A percentile compares a stretch with the other conserved stretches of the same genome.
These are phyloP conservation scores for Cryptophagus acutangulus DNA, from an alignment of 2,888 invertebrate species.

Conservation along the genomic window DNA sequence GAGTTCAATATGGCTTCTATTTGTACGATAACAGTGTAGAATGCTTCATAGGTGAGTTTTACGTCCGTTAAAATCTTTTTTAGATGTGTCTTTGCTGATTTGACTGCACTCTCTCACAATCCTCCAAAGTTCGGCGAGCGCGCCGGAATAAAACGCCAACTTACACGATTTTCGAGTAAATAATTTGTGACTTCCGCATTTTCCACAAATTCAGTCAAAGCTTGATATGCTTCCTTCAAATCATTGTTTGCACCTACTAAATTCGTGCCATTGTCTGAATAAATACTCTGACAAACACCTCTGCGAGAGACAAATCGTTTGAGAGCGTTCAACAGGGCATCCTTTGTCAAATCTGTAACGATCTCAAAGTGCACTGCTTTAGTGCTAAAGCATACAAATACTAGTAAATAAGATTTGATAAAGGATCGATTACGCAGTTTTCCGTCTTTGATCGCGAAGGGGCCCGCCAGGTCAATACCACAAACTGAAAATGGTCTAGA, in stretches of 20 bases:
- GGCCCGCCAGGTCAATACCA: too few relatives aligned
- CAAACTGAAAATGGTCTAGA: too few relatives aligned
- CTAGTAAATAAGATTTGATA: too few relatives aligned
- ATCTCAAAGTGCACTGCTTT: too few relatives aligned
- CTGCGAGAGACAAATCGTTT: slow-evolving; percentile 15
- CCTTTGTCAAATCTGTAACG: slow-evolving; percentile 10
- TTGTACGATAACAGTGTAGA: slow-evolving; percentile 4
- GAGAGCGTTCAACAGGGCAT: slow-evolving; percentile 11
- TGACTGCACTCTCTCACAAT: slow-evolving; percentile 11
- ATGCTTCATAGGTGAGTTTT: slow-evolving; percentile 3
- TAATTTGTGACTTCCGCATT: neutral
- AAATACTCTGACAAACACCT: slow-evolving; percentile 12
- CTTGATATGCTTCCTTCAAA: neutral
- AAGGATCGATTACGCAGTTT: too few relatives aligned
- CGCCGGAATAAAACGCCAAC: slow-evolving; percentile 9
- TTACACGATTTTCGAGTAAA: slow-evolving; percentile 5
- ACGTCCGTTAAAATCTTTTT: slow-evolving; percentile 5
- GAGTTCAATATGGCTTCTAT: too few relatives aligned
- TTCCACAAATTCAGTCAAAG: neutral
- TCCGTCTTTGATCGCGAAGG: too few relatives aligned
- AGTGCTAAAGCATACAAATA: too few relatives aligned
- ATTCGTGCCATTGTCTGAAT: slow-evolving; percentile 9
- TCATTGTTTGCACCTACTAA: slow-evolving; percentile 2
- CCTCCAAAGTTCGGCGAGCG: slow-evolving; percentile 6
- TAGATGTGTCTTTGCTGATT: slow-evolving; percentile 8